A percentile compares a stretch with the other conserved stretches of the same genome.
Conservation (phyloP, 2,888 invertebrate genomes). For the Andrena trimmerana region DNA sequence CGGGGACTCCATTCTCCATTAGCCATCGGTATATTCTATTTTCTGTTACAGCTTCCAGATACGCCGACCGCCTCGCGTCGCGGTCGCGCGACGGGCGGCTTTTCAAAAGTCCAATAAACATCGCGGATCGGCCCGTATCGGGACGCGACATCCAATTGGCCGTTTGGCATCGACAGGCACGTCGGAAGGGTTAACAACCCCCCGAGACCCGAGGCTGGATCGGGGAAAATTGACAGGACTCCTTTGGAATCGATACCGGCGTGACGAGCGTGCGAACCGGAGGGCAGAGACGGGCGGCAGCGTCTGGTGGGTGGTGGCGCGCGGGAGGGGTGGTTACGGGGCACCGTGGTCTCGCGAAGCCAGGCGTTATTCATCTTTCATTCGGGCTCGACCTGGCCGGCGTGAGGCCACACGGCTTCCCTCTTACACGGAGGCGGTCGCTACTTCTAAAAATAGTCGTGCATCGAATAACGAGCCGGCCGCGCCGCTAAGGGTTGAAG, state of each 20-base stretch:
- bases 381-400: constrained; percentile 40
- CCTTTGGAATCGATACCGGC: constrained; percentile 26
- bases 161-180: constrained; percentile 26
- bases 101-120: constrained; percentile 13
- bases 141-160: background rate
- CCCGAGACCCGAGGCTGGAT: constrained; percentile 6
- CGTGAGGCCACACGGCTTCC: constrained; percentile 28
- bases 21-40: too few relatives aligned
- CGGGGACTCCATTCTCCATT: too few relatives aligned
- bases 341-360: constrained; percentile 43
- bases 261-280: background rate
- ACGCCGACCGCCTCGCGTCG: too few relatives aligned
- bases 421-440: constrained; percentile 57
- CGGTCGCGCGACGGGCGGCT: background rate
- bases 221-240: constrained; percentile 16
- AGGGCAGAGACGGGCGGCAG: too few relatives aligned
- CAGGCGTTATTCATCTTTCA: constrained; percentile 58
- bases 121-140: constrained; percentile 4
- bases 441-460: constrained; percentile 71
- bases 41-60: too few relatives aligned
- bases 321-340: constrained; percentile 19
- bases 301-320: background rate
- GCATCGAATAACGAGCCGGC: constrained; percentile 72
- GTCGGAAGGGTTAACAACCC: constrained; percentile 41
- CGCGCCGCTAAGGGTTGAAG: constrained; percentile 69